These are phyloP conservation scores for Cyrtodaria siliqua DNA, from an alignment of 2,888 invertebrate species.

Conservation along the genomic window DNA sequence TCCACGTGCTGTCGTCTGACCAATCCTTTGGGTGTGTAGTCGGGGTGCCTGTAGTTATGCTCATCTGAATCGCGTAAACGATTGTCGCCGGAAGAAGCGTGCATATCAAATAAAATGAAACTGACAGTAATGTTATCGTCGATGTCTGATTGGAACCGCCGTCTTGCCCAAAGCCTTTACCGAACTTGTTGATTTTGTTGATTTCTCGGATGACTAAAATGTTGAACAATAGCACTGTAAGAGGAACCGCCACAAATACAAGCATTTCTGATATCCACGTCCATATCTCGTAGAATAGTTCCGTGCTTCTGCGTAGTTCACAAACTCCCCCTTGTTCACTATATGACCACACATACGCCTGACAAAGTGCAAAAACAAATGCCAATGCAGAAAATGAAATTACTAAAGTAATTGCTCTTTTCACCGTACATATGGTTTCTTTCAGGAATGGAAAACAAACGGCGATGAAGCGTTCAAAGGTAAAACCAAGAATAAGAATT, in stretches of 20 bases:
- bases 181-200: conserved; percentile 52
- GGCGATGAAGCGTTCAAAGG: conserved; percentile 84
- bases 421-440: conserved; percentile 81
- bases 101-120: conserved; percentile 85
- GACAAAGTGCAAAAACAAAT: conserved; percentile 68
- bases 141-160: conserved; percentile 77
- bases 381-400: conserved; percentile 68
- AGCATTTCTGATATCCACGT: conserved; percentile 82
- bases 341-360: conserved; percentile 83
- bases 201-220: conserved; percentile 84
- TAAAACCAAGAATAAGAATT: conserved; percentile 83
- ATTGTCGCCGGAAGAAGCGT: conserved; percentile 85
- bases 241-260: conserved; percentile 81
- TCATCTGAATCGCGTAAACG: conserved; percentile 79
- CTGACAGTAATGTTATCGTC: conserved; percentile 83
- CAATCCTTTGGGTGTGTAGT: conserved; percentile 68
- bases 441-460: conserved; percentile 82
- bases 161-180: conserved; percentile 32
- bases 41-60: conserved; percentile 71
- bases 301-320: conserved; percentile 47
- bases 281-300: conserved; percentile 78
- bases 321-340: conserved; percentile 67
- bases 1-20: conserved; percentile 78
- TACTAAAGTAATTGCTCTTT: conserved; percentile 78
- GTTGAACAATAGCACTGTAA: conserved; percentile 83